Conservation (phyloP, 2,113 vertebrate genomes). For the Urocitellus parryii region DNA sequence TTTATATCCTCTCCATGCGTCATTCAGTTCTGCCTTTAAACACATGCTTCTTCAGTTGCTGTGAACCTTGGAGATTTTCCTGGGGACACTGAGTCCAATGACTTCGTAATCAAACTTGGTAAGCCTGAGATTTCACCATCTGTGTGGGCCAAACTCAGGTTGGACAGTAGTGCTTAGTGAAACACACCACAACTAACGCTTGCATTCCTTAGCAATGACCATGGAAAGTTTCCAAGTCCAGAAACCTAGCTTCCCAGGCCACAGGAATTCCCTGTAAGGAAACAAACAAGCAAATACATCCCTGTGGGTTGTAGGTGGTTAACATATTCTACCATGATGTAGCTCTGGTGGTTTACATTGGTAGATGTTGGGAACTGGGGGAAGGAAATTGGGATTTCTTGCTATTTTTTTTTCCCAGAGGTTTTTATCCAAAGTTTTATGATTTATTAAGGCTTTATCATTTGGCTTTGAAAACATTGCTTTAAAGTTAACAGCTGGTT, state of each 20-base stretch:
- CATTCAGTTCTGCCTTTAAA: background rate
- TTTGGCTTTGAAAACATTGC: slow-evolving; percentile 67
- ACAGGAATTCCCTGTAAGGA: slow-evolving; percentile 2
- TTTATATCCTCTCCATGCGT: background rate
- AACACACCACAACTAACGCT: background rate
- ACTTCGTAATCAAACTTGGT: background rate
- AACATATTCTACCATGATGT: background rate
- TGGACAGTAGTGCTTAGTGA: background rate
- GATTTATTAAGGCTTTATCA: slow-evolving; percentile 77
- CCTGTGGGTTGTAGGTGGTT: background rate
- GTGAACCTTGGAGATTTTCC: background rate
- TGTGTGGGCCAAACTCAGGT: background rate
- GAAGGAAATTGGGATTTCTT: background rate
- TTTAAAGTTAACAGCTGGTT: slow-evolving; percentile 78
- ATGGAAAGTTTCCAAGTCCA: background rate
- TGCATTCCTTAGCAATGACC: background rate
- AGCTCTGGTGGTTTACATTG: slow-evolving; percentile 27
- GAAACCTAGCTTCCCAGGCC: background rate
- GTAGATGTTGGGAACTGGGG: background rate
- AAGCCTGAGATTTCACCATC: too few species aligned
- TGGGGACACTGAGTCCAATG: background rate
- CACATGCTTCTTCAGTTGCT: background rate
- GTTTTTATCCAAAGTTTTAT: slow-evolving; percentile 55
- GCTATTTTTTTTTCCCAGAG: slow-evolving; percentile 58
- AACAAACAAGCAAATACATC: background rate